Conservation (phyloP, 2,797 vertebrate species). For the Discoglossus pictus region DNA sequence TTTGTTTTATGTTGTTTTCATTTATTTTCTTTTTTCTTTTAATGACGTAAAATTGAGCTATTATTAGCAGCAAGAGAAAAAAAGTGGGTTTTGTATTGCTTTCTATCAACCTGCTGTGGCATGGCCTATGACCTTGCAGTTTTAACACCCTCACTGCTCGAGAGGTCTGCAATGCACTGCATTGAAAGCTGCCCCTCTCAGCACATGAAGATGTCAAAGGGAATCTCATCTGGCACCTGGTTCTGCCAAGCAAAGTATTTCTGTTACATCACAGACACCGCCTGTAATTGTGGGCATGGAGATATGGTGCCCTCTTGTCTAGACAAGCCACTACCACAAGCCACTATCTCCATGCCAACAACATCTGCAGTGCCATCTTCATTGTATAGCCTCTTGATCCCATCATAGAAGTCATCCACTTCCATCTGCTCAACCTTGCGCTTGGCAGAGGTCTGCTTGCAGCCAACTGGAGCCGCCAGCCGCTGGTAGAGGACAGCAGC, state of each 20-base stretch:
- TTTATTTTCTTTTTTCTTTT: conserved; percentile 67
- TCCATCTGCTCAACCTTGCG: conserved; percentile 97
- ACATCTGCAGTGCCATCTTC: conserved; percentile 80
- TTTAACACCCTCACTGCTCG: conserved; percentile 24
- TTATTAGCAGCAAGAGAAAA: conserved; percentile 69
- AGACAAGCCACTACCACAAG: conserved; percentile 68
- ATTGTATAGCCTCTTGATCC: conserved; percentile 94
- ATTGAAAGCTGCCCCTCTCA: conserved; percentile 15
- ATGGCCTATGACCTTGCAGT: conserved; percentile 52
- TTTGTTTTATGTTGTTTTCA: conserved; percentile 67
- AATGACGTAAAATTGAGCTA: conserved; percentile 71
- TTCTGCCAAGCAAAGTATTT: neutral
- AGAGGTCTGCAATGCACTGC: conserved; percentile 20
- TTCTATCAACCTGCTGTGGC: conserved; percentile 69
- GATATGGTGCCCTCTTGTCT: conserved; percentile 78
- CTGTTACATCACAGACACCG: conserved; percentile 81
- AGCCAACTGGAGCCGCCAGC: conserved; percentile 67
- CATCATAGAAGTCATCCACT: conserved; percentile 94
- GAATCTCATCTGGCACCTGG: conserved; percentile 47
- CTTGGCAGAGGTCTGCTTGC: conserved; percentile 85
- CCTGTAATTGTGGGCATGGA: conserved; percentile 89
- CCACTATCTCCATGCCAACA: conserved; percentile 61
- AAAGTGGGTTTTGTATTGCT: conserved; percentile 60
- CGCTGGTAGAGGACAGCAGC: conserved; percentile 63
- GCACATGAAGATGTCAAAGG: conserved; percentile 12